phyloP scores from a whole-genome alignment of 2,888 invertebrate genomes.

The Imbricaverruca yamaguchii region DNA sequence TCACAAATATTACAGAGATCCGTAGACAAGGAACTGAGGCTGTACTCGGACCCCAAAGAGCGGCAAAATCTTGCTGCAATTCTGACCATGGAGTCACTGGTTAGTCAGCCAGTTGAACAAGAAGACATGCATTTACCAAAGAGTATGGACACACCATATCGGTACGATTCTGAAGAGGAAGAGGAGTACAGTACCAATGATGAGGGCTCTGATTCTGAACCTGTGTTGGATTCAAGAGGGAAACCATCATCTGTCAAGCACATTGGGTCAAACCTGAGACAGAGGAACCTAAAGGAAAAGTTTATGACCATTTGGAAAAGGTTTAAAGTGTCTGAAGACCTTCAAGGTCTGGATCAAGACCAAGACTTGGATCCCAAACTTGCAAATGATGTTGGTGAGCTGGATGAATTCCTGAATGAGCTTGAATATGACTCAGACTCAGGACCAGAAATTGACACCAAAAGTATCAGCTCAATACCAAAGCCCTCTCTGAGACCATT shows the following conservation, averaged over 20 bases:
- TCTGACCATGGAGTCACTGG: slow-evolving; percentile 15
- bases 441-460: slow-evolving; percentile 79
- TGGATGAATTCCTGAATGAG: slow-evolving; percentile 92
- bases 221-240: slow-evolving; percentile 38
- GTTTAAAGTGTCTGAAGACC: slow-evolving; percentile 86
- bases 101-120: slow-evolving; percentile 21
- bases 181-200: slow-evolving; percentile 88
- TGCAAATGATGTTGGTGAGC: slow-evolving; percentile 51
- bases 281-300: slow-evolving; percentile 93
- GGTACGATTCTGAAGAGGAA: slow-evolving; percentile 61
- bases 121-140: slow-evolving; percentile 15
- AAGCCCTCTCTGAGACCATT: slow-evolving; percentile 92
- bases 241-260: slow-evolving; percentile 9
- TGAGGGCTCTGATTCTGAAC: slow-evolving; percentile 85
- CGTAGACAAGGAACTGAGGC: slow-evolving; percentile 2
- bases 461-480: slow-evolving; percentile 93
- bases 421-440: slow-evolving; percentile 92
- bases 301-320: slow-evolving; percentile 88
- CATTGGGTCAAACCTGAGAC: slow-evolving; percentile 41
- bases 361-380: slow-evolving; percentile 32
- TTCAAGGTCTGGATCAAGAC: slow-evolving; percentile 41
- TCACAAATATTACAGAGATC: slow-evolving; percentile 52
- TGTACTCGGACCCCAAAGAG: slow-evolving; percentile 21
- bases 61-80: slow-evolving; percentile 8
- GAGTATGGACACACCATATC: slow-evolving; percentile 12